Evolutionary conservation across 2,888 invertebrate genomes (phyloP).

Genomic region (Caenorhabditis japonica): DNA sequence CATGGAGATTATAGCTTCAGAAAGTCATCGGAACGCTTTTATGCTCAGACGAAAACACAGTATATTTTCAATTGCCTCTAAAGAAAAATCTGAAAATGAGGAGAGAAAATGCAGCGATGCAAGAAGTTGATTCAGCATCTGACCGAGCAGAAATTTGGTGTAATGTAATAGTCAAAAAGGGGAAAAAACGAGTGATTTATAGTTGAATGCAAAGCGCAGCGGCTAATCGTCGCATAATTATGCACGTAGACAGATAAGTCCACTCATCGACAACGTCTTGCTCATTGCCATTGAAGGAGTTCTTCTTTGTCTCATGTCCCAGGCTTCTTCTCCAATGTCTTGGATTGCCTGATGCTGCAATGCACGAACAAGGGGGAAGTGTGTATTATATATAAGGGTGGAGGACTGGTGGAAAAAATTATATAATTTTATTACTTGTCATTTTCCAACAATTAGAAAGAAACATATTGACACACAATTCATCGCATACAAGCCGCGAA

Average conservation of each 20-base stretch:
- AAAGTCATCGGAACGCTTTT: neutral
- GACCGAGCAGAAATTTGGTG: too few relatives aligned
- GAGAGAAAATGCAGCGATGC: neutral
- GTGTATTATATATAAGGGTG: too few relatives aligned
- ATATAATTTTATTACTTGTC: too few relatives aligned
- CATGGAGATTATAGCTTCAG: neutral
- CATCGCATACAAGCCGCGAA: too few relatives aligned
- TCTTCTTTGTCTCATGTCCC: neutral
- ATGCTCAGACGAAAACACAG: neutral
- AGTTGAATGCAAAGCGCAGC: conserved; percentile 11
- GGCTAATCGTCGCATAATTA: conserved; percentile 32
- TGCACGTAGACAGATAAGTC: conserved; percentile 39
- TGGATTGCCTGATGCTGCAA: conserved; percentile 1
- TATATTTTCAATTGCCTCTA: too few relatives aligned
- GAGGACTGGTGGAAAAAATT: too few relatives aligned
- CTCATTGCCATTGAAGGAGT: conserved; percentile 14
- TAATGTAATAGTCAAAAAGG: conserved; percentile 1
- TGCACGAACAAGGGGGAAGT: too few relatives aligned
- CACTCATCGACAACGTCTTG: conserved; percentile 13
- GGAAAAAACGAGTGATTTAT: conserved; percentile 1
- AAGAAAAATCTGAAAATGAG: neutral
- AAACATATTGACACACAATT: too few relatives aligned
- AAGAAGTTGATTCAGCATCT: too few relatives aligned
- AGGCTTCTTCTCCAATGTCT: conserved; percentile 5
- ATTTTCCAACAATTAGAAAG: too few relatives aligned